Evolutionary conservation across 1,140 invertebrate species (phyloP).

Genomic region (Saxidomus purpurata): DNA sequence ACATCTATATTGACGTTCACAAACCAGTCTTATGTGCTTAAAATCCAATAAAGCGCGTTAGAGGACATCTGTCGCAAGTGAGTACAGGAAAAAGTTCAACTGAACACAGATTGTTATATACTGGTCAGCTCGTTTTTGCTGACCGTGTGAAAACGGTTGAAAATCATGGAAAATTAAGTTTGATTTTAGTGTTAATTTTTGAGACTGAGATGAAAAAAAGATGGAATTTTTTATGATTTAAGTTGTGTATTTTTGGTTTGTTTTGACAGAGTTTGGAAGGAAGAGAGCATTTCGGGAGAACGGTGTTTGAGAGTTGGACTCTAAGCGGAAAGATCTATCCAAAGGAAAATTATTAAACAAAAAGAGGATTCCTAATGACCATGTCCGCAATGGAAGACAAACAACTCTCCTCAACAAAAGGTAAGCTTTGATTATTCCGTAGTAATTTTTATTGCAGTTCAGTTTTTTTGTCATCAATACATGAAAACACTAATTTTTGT

Average conservation of each 20-base stretch:
- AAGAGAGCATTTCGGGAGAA: not conserved
- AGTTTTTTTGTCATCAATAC: too few species aligned
- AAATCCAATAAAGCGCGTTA: constrained; percentile 22
- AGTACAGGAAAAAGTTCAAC: not conserved
- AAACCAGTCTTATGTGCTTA: not conserved
- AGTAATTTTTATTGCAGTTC: too few species aligned
- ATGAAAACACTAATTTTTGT: too few species aligned
- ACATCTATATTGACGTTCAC: not conserved
- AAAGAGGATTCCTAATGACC: constrained; percentile 37
- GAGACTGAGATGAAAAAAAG: not conserved
- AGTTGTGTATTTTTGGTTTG: not conserved
- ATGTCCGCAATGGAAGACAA: constrained; percentile 60
- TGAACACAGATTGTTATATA: not conserved
- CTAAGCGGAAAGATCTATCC: not conserved
- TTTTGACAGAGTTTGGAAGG: constrained; percentile 5
- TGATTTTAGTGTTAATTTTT: not conserved
- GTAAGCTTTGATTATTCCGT: constrained; percentile 34
- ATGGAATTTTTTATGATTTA: not conserved
- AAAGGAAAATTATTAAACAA: not conserved
- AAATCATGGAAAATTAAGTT: not conserved
- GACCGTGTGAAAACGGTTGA: not conserved
- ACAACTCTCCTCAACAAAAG: constrained; percentile 45
- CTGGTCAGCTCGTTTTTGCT: not conserved
- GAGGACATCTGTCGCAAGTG: not conserved
- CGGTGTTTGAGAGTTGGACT: not conserved